Percentiles rank a stretch among this genome's conserved stretches.
These are phyloP conservation scores for Hyles lineata DNA, from an alignment of 2,888 invertebrate genomes.

Conservation along the genomic window DNA sequence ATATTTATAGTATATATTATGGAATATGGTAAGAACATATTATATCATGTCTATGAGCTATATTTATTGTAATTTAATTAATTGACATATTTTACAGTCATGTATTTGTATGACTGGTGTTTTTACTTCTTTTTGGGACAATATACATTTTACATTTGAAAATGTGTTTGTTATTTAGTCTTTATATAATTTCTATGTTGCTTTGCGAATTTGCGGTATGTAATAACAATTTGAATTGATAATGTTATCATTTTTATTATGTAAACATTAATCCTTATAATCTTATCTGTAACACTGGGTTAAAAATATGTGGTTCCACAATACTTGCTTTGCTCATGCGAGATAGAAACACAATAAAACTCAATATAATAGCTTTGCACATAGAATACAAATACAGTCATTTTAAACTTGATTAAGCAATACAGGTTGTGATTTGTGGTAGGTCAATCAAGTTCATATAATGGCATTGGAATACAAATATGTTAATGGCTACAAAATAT, in stretches of 20 bases:
- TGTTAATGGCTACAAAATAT: not conserved
- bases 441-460: conserved; percentile 18
- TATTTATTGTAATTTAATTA: not conserved
- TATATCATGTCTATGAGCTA: not conserved
- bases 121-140: conserved; percentile 4
- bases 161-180: not conserved
- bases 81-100: not conserved
- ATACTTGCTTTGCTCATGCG: conserved; percentile 4
- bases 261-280: conserved; percentile 5
- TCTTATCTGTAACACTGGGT: conserved; percentile 4
- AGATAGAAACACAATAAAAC: not conserved
- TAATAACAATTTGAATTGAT: not conserved
- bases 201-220: not conserved
- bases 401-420: not conserved
- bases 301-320: not conserved
- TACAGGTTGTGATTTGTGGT: not conserved
- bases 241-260: conserved; percentile 6
- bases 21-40: not conserved
- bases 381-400: not conserved
- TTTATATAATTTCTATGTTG: not conserved
- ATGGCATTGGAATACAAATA: not conserved
- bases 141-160: not conserved
- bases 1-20: not conserved
- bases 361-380: not conserved
- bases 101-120: not conserved